These are phyloP conservation scores for Scrobipalpa atriplicella DNA, from an alignment of 2,888 invertebrate species.

Conservation along the genomic window DNA sequence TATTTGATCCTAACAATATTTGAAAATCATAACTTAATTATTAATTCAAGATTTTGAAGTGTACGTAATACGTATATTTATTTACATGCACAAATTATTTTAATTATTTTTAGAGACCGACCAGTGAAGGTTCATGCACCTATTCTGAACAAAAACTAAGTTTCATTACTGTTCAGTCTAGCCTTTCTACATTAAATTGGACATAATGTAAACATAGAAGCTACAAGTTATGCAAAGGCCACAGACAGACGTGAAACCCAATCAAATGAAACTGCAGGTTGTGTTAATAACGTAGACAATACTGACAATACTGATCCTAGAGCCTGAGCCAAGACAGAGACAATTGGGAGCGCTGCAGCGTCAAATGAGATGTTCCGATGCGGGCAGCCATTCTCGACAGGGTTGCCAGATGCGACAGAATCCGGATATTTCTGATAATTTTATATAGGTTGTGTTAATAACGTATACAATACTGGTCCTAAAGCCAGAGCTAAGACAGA, in stretches of 20 bases:
- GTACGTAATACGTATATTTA: no score
- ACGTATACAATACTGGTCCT: slow-evolving; percentile 53
- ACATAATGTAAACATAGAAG: background rate
- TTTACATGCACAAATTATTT: no score
- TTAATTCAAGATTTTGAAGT: no score
- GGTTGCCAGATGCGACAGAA: background rate
- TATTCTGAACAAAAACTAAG: no score
- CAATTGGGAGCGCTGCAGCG: slow-evolving; percentile 75
- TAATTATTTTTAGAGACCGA: no score
- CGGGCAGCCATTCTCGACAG: slow-evolving; percentile 64
- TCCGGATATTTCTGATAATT: background rate
- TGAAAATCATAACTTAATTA: no score
- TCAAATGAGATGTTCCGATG: slow-evolving; percentile 77
- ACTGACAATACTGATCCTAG: slow-evolving; percentile 37
- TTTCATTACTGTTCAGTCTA: no score
- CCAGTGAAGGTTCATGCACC: no score
- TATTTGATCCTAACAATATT: no score
- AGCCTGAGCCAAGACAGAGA: slow-evolving; percentile 53
- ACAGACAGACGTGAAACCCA: slow-evolving; percentile 40
- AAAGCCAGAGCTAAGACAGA: slow-evolving; percentile 46
- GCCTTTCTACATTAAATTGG: no score
- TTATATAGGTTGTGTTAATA: slow-evolving; percentile 47
- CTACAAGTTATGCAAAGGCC: slow-evolving; percentile 1
- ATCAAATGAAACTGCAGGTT: slow-evolving; percentile 42
- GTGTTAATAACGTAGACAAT: slow-evolving; percentile 62